Percentiles rank a stretch among this genome's conserved stretches.
Evolutionary conservation across 2,888 invertebrate species (phyloP).

Genomic region (Trissolcus japonicus): DNA sequence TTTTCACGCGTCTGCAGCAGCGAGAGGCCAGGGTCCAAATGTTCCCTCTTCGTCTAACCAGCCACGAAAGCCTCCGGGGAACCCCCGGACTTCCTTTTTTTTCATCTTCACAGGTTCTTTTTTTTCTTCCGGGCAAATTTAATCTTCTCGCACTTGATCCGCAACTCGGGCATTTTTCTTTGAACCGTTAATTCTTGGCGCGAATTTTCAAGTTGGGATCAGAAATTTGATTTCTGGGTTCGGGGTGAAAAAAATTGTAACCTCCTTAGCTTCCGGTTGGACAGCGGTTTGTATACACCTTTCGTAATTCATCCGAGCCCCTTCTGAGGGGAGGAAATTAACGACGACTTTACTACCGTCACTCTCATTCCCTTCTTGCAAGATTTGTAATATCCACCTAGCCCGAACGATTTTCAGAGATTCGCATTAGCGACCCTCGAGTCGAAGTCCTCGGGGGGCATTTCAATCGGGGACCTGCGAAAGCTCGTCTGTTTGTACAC

Average conservation of each 20-base stretch:
- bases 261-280: slow-evolving; percentile 7
- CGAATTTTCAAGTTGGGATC: neutral
- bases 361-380: slow-evolving; percentile 41
- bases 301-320: slow-evolving; percentile 52
- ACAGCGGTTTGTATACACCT: slow-evolving; percentile 31
- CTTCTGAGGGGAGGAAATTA: slow-evolving; percentile 44
- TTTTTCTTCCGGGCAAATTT: slow-evolving; percentile 66
- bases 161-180: slow-evolving; percentile 35
- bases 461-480: slow-evolving; percentile 65
- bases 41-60: slow-evolving; percentile 48
- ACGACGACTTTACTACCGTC: slow-evolving; percentile 52
- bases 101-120: slow-evolving; percentile 58
- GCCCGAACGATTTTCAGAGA: slow-evolving; percentile 59
- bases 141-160: slow-evolving; percentile 61
- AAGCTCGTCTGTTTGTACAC: slow-evolving; percentile 55
- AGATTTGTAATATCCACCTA: slow-evolving; percentile 57
- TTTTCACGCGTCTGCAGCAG: slow-evolving; percentile 77
- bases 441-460: slow-evolving; percentile 62
- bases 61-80: slow-evolving; percentile 59
- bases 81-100: slow-evolving; percentile 39
- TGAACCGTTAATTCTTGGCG: slow-evolving; percentile 11
- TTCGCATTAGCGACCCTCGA: slow-evolving; percentile 58
- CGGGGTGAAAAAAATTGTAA: too few relatives aligned
- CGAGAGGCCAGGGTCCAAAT: slow-evolving; percentile 55
- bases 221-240: neutral